phyloP scores from a whole-genome alignment of 2,797 vertebrate species.

The Enteromius trimaculatus region DNA sequence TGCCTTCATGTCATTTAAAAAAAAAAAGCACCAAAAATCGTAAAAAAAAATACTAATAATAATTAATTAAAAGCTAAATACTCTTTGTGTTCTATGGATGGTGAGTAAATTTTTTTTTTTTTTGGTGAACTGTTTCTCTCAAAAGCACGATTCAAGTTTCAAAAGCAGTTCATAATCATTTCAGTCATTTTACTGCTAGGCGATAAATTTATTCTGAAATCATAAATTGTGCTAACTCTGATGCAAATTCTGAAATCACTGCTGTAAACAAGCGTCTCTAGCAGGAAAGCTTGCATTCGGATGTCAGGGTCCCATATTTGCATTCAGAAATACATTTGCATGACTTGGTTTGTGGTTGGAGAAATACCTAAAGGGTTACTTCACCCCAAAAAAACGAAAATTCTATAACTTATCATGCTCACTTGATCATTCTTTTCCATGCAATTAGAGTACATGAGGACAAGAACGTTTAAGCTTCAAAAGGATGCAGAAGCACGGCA shows the following conservation, averaged over 20 bases:
- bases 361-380: constrained; percentile 5
- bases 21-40: too few species aligned
- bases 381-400: background rate
- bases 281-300: constrained; percentile 6
- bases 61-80: background rate
- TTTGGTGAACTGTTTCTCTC: background rate
- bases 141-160: background rate
- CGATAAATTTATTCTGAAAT: background rate
- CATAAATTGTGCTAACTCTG: constrained; percentile 2
- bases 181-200: background rate
- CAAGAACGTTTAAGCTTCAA: background rate
- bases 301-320: constrained; percentile 50
- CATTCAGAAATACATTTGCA: constrained; percentile 52
- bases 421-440: background rate
- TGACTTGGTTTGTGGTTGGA: constrained; percentile 33
- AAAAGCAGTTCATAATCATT: background rate
- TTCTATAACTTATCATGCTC: background rate
- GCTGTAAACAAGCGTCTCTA: constrained; percentile 27
- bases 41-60: background rate
- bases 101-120: background rate
- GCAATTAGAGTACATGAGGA: background rate
- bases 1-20: background rate
- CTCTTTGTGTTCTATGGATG: background rate
- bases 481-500: constrained; percentile 1
- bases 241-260: constrained; percentile 42